Evolutionary conservation across 2,888 invertebrate genomes (phyloP).

Genomic region (Adelognathus sp.): DNA sequence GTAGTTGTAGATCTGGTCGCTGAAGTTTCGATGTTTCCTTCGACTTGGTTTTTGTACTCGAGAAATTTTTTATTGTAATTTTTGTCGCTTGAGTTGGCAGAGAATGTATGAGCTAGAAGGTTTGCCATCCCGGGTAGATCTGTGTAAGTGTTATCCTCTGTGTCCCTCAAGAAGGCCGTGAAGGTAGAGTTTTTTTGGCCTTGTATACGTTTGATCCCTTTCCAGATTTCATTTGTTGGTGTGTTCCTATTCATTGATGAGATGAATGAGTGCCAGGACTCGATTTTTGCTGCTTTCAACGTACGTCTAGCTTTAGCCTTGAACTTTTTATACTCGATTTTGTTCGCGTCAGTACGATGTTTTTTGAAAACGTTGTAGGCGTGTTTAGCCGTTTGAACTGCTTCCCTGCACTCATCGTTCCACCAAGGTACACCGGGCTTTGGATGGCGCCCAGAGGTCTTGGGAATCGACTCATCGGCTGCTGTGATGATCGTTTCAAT

Average conservation of each 20-base stretch:
- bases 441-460: neutral
- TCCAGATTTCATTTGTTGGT: slow-evolving; percentile 26
- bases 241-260: slow-evolving; percentile 22
- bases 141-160: neutral
- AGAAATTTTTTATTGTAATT: slow-evolving; percentile 35
- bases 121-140: slow-evolving; percentile 19
- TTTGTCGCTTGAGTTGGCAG: slow-evolving; percentile 46
- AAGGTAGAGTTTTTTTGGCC: neutral
- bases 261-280: slow-evolving; percentile 46
- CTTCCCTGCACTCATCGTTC: slow-evolving; percentile 42
- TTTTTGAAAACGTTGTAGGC: slow-evolving; percentile 49
- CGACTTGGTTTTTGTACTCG: neutral
- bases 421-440: slow-evolving; percentile 54
- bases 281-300: slow-evolving; percentile 40
- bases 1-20: neutral
- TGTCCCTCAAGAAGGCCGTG: neutral
- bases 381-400: slow-evolving; percentile 30
- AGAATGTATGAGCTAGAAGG: slow-evolving; percentile 32
- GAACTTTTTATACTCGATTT: slow-evolving; percentile 49
- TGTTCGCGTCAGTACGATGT: slow-evolving; percentile 36
- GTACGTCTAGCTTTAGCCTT: slow-evolving; percentile 44
- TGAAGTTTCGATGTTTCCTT: too few species aligned
- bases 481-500: slow-evolving; percentile 22
- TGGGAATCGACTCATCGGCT: slow-evolving; percentile 18
- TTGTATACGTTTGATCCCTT: slow-evolving; percentile 45